phyloP scores from a whole-genome alignment of 1,140 invertebrate genomes.

The Drosophila murphyi region DNA sequence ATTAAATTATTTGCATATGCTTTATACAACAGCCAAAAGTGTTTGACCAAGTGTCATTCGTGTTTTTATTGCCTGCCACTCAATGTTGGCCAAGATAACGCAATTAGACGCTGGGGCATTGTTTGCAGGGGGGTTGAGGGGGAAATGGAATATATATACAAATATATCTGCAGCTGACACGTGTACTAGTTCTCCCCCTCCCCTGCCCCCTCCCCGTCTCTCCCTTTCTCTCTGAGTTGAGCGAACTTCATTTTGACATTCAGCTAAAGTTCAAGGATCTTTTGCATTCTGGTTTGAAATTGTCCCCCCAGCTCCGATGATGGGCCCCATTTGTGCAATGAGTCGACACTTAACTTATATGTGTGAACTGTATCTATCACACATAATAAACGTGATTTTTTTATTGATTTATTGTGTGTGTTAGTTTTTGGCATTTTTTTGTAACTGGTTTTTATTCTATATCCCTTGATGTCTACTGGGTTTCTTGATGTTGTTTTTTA shows the following conservation, averaged over 20 bases:
- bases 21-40: conserved; percentile 10
- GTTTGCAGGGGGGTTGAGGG: not conserved
- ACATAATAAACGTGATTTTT: not conserved
- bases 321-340: conserved; percentile 12
- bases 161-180: conserved; percentile 10
- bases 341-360: conserved; percentile 24
- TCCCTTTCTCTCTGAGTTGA: conserved; percentile 37
- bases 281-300: conserved; percentile 24
- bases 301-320: not conserved
- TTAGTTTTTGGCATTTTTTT: conserved; percentile 7
- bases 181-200: conserved; percentile 6
- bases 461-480: no score
- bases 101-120: conserved; percentile 19
- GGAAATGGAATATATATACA: not conserved
- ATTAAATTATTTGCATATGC: conserved; percentile 76
- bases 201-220: not conserved
- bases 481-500: not conserved
- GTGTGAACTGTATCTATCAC: not conserved
- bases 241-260: conserved; percentile 64
- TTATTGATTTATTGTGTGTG: conserved; percentile 27
- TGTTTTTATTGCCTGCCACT: conserved; percentile 43
- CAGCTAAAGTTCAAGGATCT: conserved; percentile 68
- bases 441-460: not conserved
- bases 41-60: conserved; percentile 26
- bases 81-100: conserved; percentile 37